Conservation (phyloP, 2,113 vertebrate species). For the Myodes glareolus region DNA sequence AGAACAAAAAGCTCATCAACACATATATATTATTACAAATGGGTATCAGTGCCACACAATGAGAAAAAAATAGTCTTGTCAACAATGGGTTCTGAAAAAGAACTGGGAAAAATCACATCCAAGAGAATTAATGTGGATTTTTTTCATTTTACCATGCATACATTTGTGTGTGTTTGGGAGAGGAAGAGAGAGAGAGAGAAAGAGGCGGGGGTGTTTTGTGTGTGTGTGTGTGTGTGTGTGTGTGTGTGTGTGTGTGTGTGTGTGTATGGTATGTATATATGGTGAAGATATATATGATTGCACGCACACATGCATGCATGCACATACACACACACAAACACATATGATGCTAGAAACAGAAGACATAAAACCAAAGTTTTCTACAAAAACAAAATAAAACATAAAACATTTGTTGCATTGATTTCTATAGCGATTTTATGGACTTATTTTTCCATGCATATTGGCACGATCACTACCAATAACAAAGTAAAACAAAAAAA, state of each 20-base stretch:
- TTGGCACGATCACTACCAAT: neutral
- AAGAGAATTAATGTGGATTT: neutral
- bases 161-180: neutral
- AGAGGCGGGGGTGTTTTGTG: no score
- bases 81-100: neutral
- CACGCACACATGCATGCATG: no score
- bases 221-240: neutral
- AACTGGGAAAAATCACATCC: neutral
- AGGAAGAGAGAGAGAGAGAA: no score
- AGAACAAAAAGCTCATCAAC: neutral
- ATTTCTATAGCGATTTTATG: neutral
- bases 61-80: neutral
- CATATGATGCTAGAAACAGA: neutral
- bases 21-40: neutral
- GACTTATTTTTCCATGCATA: neutral
- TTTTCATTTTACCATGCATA: neutral
- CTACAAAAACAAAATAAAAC: neutral
- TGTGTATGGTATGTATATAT: no score
- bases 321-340: neutral
- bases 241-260: neutral
- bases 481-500: neutral
- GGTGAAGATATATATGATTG: no score
- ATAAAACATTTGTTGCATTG: neutral
- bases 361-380: neutral
- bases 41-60: no score